phyloP scores from a whole-genome alignment of 2,888 invertebrate genomes.

The Cetonia aurata region DNA sequence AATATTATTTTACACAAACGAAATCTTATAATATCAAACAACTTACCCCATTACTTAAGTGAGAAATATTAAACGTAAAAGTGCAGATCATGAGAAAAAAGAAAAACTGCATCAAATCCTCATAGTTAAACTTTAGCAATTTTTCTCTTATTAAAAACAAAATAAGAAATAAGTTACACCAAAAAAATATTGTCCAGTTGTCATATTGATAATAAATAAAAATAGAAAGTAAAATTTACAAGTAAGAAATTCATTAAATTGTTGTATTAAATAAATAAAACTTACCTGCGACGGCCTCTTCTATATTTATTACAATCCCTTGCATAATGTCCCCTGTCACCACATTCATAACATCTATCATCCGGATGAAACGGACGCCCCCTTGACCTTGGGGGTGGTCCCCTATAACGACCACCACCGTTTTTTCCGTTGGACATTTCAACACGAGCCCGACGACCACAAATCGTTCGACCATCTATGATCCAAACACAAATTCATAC shows the following conservation, averaged over 20 bases:
- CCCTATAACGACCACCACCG: conserved; percentile 66
- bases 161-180: conserved; percentile 28
- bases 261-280: conserved; percentile 43
- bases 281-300: conserved; percentile 71
- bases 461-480: conserved; percentile 84
- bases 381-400: conserved; percentile 73
- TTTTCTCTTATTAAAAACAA: conserved; percentile 1
- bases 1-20: conserved; percentile 31
- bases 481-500: conserved; percentile 19
- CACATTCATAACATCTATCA: conserved; percentile 95
- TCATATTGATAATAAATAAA: conserved; percentile 46
- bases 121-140: no score
- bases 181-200: conserved; percentile 47
- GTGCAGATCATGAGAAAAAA: neutral
- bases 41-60: no score
- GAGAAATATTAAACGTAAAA: conserved; percentile 1
- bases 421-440: conserved; percentile 92
- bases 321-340: conserved; percentile 93
- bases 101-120: no score
- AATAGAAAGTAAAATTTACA: conserved; percentile 25
- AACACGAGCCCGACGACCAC: conserved; percentile 90
- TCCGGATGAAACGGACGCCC: conserved; percentile 89
- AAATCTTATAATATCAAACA: neutral
- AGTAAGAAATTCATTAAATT: conserved; percentile 27
- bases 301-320: conserved; percentile 86